Percentiles rank a stretch among this genome's conserved stretches.
Conservation (phyloP, 2,797 vertebrate species). For the Fratercula arctica region DNA sequence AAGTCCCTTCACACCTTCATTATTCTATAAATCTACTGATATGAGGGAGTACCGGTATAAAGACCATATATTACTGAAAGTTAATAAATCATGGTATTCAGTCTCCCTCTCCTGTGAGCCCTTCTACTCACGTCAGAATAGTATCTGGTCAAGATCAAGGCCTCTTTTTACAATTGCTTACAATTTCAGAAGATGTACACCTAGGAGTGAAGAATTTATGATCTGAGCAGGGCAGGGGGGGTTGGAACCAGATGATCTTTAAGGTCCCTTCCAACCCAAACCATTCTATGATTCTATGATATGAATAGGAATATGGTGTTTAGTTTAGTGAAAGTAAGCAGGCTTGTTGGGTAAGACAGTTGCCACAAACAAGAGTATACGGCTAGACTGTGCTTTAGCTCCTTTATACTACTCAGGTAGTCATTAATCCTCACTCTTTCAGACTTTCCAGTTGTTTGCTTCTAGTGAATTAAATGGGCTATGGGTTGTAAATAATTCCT, state of each 20-base stretch:
- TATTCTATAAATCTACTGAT: not conserved
- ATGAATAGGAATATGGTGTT: too few species aligned
- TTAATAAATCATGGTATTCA: not conserved
- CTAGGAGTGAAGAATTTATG: not conserved
- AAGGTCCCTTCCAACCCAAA: too few species aligned
- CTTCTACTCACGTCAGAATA: not conserved
- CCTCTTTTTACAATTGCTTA: not conserved
- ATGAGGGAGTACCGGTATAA: too few species aligned
- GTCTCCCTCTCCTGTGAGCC: not conserved
- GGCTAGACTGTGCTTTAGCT: not conserved
- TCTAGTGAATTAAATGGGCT: not conserved
- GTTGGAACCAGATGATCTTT: too few species aligned
- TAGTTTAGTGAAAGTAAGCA: too few species aligned
- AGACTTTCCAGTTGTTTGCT: not conserved
- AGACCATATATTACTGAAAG: not conserved
- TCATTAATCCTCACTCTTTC: not conserved
- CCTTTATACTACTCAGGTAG: not conserved
- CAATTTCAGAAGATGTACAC: not conserved
- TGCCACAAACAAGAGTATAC: not conserved
- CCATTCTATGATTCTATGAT: too few species aligned
- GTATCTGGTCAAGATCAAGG: not conserved
- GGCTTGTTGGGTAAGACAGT: not conserved
- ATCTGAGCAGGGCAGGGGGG: not conserved
- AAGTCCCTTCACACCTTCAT: too few species aligned
- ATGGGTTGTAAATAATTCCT: not conserved